Base-by-base conservation (phyloP, 2,113 vertebrate genomes). In the Sclerurus mexicanus region DNA sequence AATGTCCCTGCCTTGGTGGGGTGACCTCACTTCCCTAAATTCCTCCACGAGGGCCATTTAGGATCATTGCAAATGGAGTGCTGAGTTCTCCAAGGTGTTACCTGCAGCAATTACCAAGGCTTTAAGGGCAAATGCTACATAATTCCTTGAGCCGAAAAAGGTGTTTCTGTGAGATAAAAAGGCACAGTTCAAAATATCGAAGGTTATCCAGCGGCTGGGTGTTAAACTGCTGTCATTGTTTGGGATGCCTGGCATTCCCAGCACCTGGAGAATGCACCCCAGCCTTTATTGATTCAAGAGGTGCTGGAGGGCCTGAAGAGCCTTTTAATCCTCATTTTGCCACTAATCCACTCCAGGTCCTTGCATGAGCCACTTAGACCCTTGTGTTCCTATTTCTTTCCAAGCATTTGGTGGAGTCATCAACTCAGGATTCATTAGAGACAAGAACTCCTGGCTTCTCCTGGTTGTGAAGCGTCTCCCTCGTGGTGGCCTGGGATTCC, bases 91-190 rank as follows among this genome's bases (percentile, higher is more conserved):
- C 64, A 21, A 31, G 81, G 84, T 81, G 76, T 92, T 92, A 82
- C 80, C 73, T 89, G 59, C 55, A 78, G 87, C 77, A 78, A 87
- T 89, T 95, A 87, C 49, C 33, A 21, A 71, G 69, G 52, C 25
- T 89, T 82, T 89, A 64, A 95, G 76, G 53, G 86, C 77, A 95
- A 90, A 44, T 6, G 28, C 47, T 87, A 33, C 69, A 68, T 89
- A 89, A 95, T 84, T 96, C 91, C 89, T 52, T 4, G 15, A 96
- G 56, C 83, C 63, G 76, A 39, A 73, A 60, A 85, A 94, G 72
- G 50, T 91, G 86, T 91, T 92, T 84, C 56, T 0, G 0, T 9
- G 47, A 87, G 87, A 92, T 95, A 96, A 94, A 95, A 91, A 23
- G 21, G 9, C n/a, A 50, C 0, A 1, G 68, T 62, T 94, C 59